Evolutionary conservation across 1,140 invertebrate species (phyloP), one percentile per base, ranked within the genome.

Genomic region (Apis cerana): DNA sequence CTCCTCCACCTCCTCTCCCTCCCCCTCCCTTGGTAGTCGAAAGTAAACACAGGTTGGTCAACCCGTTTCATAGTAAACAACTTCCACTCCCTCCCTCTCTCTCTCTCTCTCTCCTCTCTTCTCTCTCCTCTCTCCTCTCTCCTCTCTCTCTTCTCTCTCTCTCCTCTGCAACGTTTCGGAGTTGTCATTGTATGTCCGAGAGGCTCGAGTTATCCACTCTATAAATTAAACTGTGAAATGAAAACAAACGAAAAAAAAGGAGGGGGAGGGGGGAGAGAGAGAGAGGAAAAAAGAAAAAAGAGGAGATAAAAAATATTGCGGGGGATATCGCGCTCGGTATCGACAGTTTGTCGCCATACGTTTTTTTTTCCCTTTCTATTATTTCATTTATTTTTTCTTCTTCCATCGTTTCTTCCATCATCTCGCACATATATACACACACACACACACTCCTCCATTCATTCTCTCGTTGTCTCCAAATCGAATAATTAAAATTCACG

Each of bases 21-120:
- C 9, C 12, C 1, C 43, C 23, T 43, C n/a, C 23, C 52, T 54
- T 56, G 58, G 33, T 64, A 21, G 43, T 11, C 68, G 54, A 58
- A 54, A 54, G 77, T 72, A 83, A 83, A 72, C 81, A 82, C 80
- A 69, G 64, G 80, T 82, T 59, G 80, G 64, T 52, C 64, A 76
- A 68, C 80, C 54, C 23, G 74, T 76, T 82, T 82, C 48, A 82
- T 56, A 59, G 72, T 62, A 82, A 82, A 82, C 74, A 82, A 67
- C 74, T 68, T 61, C 64, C 56, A 61, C 43, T 48, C 52, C 17
- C 50, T 72, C 52, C 69, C 54, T 67, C 62, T 43, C 33, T 7
- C 33, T 43, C 33, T 27, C 33, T 33, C 33, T 33, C 33, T 33
- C 33, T 33, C n/a, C n/a, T n/a, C n/a, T 27, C 27, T 1, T 27